Percentiles rank a stretch among this genome's conserved stretches.
Evolutionary conservation across 2,888 invertebrate genomes (phyloP).

Genomic region (Philonicus albiceps): DNA sequence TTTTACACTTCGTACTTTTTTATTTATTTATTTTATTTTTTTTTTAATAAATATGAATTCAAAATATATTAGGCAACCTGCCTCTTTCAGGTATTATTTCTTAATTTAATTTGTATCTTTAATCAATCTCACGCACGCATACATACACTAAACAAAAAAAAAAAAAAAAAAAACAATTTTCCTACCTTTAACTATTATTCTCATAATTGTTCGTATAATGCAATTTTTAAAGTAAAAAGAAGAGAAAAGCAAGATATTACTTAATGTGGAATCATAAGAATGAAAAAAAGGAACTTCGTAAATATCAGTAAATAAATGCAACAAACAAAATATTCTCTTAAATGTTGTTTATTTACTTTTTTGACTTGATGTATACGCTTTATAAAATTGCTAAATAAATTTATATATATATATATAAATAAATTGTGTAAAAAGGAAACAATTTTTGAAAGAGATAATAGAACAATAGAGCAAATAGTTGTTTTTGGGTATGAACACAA

Average conservation of each 20-base stretch:
- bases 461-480: neutral
- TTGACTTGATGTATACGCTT: slow-evolving; percentile 38
- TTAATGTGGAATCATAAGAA: neutral
- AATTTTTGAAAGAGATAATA: neutral
- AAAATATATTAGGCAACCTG: neutral
- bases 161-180: neutral
- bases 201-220: slow-evolving; percentile 8
- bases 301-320: slow-evolving; percentile 25
- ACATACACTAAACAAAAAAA: neutral
- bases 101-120: neutral
- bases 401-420: slow-evolving; percentile 31
- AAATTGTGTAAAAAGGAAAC: slow-evolving; percentile 16
- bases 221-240: neutral
- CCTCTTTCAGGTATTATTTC: neutral
- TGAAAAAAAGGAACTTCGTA: neutral
- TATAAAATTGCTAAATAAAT: slow-evolving; percentile 32
- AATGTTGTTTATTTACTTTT: slow-evolving; percentile 34
- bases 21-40: no score
- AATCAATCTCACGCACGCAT: neutral
- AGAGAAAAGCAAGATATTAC: neutral
- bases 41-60: neutral
- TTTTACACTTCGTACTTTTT: neutral
- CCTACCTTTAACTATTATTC: slow-evolving; percentile 16
- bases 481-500: neutral
- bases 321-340: slow-evolving; percentile 1